These are phyloP conservation scores for Eupithecia tripunctaria DNA, from an alignment of 2,888 invertebrate species.

Conservation along the genomic window DNA sequence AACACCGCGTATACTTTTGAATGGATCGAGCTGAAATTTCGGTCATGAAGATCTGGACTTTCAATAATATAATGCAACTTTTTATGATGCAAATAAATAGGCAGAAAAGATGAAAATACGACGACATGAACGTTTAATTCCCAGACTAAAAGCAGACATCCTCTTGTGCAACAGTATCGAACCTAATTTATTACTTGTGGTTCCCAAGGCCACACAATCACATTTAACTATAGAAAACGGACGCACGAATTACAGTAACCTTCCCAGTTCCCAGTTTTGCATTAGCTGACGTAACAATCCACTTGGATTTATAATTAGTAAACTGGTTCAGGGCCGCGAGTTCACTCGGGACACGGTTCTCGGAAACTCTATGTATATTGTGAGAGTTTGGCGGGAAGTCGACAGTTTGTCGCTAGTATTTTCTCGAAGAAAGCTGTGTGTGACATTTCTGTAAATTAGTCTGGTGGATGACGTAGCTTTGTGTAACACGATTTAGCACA, in stretches of 20 bases:
- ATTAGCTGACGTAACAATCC: constrained; percentile 57
- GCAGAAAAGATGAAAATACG: neutral
- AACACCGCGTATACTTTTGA: neutral
- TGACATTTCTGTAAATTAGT: constrained; percentile 6
- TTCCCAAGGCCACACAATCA: constrained; percentile 22
- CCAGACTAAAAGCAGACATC: neutral
- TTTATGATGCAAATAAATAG: neutral
- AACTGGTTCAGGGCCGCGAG: constrained; percentile 77
- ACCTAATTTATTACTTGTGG: neutral
- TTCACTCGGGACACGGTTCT: constrained; percentile 61
- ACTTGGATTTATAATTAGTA: constrained; percentile 60
- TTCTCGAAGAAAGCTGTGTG: constrained; percentile 25
- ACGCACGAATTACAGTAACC: constrained; percentile 39
- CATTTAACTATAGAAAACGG: constrained; percentile 17
- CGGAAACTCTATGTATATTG: constrained; percentile 53
- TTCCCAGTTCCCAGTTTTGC: constrained; percentile 51
- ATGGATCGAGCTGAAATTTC: neutral
- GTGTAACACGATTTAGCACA: neutral
- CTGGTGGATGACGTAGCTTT: neutral
- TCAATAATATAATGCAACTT: neutral
- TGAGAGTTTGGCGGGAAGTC: constrained; percentile 44
- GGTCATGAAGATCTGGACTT: neutral
- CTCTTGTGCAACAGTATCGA: constrained; percentile 1
- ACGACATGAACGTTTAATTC: neutral
- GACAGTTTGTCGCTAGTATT: constrained; percentile 28